A percentile compares a stretch with the other conserved stretches of the same genome.
phyloP scores from a whole-genome alignment of 1,140 invertebrate species.

The Scaptomyza pallida region DNA sequence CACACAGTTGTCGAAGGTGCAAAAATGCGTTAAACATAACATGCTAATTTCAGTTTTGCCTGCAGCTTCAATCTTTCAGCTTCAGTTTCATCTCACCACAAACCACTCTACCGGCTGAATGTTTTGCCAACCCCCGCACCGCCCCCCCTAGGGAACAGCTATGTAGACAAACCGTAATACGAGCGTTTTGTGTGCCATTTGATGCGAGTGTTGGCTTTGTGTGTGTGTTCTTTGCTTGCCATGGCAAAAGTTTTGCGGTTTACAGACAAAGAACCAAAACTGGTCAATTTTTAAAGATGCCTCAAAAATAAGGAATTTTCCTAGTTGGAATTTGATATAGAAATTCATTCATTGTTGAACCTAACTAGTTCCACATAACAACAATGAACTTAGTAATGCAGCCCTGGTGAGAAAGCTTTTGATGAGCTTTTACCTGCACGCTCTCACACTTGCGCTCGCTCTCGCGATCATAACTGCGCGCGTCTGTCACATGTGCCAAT shows the following conservation, averaged over 20 bases:
- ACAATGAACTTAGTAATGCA: not conserved
- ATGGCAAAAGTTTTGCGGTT: slow-evolving; percentile 51
- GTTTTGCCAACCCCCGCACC: not conserved
- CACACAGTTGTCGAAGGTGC: slow-evolving; percentile 62
- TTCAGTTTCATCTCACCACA: slow-evolving; percentile 42
- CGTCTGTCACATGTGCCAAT: not conserved
- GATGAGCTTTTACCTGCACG: not conserved
- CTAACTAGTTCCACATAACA: no score
- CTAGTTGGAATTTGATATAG: not conserved
- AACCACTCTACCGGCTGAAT: not conserved
- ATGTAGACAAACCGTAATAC: slow-evolving; percentile 55
- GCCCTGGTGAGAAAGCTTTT: not conserved
- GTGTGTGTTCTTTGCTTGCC: not conserved
- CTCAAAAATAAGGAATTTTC: no score
- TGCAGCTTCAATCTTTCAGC: slow-evolving; percentile 67
- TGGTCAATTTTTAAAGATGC: slow-evolving; percentile 4
- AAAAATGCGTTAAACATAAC: slow-evolving; percentile 82
- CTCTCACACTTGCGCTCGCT: not conserved
- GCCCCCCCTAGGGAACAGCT: not conserved
- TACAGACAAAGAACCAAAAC: slow-evolving; percentile 23
- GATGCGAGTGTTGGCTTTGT: slow-evolving; percentile 36
- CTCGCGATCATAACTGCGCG: not conserved
- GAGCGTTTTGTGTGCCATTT: slow-evolving; percentile 75
- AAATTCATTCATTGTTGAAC: no score
- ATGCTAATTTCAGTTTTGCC: slow-evolving; percentile 73